These are phyloP conservation scores for Pseudocheirus occidentalis DNA, from an alignment of 2,797 vertebrate species.

Conservation along the genomic window DNA sequence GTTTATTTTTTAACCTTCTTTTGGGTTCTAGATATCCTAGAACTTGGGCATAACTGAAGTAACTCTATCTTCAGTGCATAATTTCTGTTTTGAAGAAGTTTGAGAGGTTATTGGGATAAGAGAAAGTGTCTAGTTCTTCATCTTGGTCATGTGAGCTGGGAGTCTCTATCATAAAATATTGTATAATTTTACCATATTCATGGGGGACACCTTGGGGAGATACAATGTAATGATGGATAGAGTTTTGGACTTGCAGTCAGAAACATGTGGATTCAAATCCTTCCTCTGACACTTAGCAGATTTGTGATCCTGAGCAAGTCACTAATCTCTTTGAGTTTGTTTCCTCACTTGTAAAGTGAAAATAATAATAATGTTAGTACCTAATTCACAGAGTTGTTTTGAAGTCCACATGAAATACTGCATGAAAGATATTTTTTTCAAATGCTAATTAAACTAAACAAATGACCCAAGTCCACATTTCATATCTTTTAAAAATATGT, in stretches of 20 bases:
- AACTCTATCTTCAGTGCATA: neutral
- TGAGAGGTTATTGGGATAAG: neutral
- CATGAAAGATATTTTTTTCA: neutral
- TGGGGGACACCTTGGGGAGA: too few relatives aligned
- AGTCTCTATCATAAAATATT: neutral
- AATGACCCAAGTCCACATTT: neutral
- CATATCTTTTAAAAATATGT: neutral
- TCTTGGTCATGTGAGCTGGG: neutral
- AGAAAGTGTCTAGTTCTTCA: neutral
- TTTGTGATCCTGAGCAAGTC: neutral
- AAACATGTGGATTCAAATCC: conserved; percentile 5
- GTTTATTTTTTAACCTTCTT: neutral
- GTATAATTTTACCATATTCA: too few relatives aligned
- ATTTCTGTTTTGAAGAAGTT: neutral
- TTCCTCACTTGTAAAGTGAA: conserved; percentile 15
- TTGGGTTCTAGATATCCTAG: neutral
- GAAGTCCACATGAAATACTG: neutral
- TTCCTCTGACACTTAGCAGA: conserved; percentile 17
- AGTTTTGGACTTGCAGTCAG: neutral
- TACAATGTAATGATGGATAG: neutral
- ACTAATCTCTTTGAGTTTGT: conserved; percentile 34
- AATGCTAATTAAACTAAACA: neutral
- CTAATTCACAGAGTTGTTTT: neutral
- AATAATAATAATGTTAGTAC: neutral
- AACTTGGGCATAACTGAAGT: neutral